Conservation (phyloP, 2,888 invertebrate species). For the Tryphoninae sp. region DNA sequence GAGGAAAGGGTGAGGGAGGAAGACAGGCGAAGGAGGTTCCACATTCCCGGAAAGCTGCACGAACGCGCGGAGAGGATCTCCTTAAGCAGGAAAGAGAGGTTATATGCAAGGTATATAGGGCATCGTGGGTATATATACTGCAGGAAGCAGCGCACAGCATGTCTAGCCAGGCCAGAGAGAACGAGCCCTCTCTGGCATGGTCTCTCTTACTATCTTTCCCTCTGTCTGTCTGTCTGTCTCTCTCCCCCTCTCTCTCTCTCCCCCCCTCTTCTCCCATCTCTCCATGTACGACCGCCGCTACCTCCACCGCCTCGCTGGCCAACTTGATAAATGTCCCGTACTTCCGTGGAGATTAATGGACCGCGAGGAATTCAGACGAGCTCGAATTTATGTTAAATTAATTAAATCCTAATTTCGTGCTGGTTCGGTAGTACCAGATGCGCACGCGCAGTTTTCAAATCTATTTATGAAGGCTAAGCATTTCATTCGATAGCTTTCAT, state of each 20-base stretch:
- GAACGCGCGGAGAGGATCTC: constrained; percentile 48
- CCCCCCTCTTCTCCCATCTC: not conserved
- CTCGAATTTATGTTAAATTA: constrained; percentile 69
- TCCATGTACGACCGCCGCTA: constrained; percentile 24
- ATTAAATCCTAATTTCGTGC: constrained; percentile 66
- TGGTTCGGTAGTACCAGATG: constrained; percentile 59
- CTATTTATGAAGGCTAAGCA: constrained; percentile 51
- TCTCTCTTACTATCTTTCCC: not conserved
- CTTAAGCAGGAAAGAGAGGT: constrained; percentile 42
- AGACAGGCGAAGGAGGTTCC: constrained; percentile 34
- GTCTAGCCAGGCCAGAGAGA: constrained; percentile 43
- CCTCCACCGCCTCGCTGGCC: constrained; percentile 49
- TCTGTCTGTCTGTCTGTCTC: no score
- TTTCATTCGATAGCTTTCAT: constrained; percentile 47
- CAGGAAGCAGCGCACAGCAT: constrained; percentile 41
- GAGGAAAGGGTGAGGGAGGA: constrained; percentile 2
- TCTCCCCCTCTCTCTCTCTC: no score
- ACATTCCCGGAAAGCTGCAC: constrained; percentile 61
- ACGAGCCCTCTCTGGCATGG: constrained; percentile 12
- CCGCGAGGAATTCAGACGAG: constrained; percentile 66
- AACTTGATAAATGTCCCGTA: constrained; percentile 71
- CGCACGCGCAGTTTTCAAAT: constrained; percentile 29
- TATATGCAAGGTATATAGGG: constrained; percentile 34
- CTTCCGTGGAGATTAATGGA: constrained; percentile 69
- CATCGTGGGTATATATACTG: constrained; percentile 6